These are phyloP conservation scores for Coptodon rendalli DNA, from an alignment of 2,113 vertebrate genomes.

Conservation along the genomic window DNA sequence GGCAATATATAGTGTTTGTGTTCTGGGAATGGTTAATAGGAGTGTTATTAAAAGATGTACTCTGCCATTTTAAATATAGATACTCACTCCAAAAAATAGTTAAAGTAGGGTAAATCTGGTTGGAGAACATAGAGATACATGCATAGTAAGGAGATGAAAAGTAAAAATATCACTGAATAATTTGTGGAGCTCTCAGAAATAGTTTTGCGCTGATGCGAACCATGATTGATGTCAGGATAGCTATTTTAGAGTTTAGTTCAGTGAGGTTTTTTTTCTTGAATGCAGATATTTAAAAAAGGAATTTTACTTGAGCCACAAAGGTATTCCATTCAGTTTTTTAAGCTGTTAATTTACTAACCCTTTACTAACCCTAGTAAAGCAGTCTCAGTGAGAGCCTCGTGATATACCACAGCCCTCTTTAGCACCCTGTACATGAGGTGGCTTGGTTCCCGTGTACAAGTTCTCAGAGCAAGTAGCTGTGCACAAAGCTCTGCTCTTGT, in stretches of 20 bases:
- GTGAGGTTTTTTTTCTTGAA: neutral
- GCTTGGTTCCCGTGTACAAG: slow-evolving; percentile 6
- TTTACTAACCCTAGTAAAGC: neutral
- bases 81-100: neutral
- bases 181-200: neutral
- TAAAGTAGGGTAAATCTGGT: neutral
- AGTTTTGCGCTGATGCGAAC: neutral
- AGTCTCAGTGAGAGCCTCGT: neutral
- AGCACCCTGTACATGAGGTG: slow-evolving; percentile 35
- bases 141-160: neutral
- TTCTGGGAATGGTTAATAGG: neutral
- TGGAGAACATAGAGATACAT: neutral
- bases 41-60: neutral
- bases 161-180: neutral
- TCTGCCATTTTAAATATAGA: neutral
- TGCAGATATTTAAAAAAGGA: neutral
- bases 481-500: slow-evolving; percentile 17
- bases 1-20: neutral
- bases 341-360: neutral
- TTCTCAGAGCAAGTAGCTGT: slow-evolving; percentile 32
- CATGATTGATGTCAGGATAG: neutral
- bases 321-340: neutral
- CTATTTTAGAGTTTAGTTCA: neutral
- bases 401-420: neutral
- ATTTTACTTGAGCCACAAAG: neutral